Conservation (phyloP, 2,797 vertebrate species). For the Borostomias antarcticus region DNA sequence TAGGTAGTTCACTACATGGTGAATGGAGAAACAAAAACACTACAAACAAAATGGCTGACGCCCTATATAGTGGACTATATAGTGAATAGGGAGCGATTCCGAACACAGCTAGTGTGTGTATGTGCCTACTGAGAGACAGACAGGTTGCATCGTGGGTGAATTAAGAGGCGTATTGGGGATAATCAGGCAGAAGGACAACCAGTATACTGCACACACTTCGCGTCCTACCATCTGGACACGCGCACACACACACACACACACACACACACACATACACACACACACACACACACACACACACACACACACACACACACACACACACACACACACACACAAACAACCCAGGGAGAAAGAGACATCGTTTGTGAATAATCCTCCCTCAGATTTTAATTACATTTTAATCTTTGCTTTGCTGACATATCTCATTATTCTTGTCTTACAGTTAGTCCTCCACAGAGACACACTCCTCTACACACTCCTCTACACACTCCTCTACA, state of each 20-base stretch:
- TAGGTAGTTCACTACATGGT: no score
- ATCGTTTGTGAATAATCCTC: neutral
- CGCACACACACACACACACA: neutral
- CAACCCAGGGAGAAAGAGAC: neutral
- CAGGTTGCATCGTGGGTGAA: conserved; percentile 39
- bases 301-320: neutral
- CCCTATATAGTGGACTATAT: no score
- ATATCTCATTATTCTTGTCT: no score
- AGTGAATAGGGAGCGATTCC: no score
- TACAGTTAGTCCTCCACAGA: no score
- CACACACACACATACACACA: conserved; percentile 5
- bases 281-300: neutral
- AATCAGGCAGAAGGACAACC: conserved; percentile 67
- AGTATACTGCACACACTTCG: conserved; percentile 52
- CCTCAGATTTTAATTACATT: neutral
- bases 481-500: no score
- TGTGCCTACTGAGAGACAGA: neutral
- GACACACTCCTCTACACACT: no score
- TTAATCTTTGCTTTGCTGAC: no score
- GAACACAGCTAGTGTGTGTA: conserved; percentile 1
- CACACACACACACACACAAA: neutral
- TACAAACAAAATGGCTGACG: no score
- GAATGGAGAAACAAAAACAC: no score
- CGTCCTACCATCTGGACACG: conserved; percentile 71
- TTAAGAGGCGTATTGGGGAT: conserved; percentile 56